A percentile compares a stretch with the other conserved stretches of the same genome.
These are phyloP conservation scores for Pilophorus perplexus DNA, from an alignment of 2,888 invertebrate species.

Conservation along the genomic window DNA sequence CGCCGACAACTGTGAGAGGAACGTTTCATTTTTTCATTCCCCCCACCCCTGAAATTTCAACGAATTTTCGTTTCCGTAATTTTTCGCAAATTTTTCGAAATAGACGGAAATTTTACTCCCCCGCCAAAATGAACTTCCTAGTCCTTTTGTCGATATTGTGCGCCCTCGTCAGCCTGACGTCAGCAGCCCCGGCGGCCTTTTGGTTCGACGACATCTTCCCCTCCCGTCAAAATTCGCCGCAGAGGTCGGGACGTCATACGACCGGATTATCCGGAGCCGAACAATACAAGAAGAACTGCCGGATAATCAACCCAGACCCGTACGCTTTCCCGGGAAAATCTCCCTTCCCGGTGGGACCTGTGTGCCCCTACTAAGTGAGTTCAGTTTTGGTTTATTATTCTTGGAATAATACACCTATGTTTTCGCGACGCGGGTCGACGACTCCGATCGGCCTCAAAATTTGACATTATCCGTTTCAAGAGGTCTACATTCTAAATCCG, in stretches of 20 bases:
- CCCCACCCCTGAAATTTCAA: too few relatives aligned
- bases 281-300: constrained; percentile 66
- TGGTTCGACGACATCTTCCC: constrained; percentile 24
- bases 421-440: too few relatives aligned
- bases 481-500: too few relatives aligned
- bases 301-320: constrained; percentile 62
- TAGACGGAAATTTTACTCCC: too few relatives aligned
- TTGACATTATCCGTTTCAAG: too few relatives aligned
- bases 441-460: too few relatives aligned
- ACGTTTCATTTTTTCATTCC: too few relatives aligned
- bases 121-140: constrained; percentile 34
- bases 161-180: neutral
- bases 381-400: too few relatives aligned
- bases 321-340: constrained; percentile 59
- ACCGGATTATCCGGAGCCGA: constrained; percentile 28
- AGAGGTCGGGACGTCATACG: constrained; percentile 1
- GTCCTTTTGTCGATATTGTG: constrained; percentile 26
- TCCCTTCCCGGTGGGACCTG: constrained; percentile 60
- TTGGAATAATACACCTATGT: too few relatives aligned
- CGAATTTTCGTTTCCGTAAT: neutral
- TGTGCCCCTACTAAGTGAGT: constrained; percentile 59
- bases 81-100: too few relatives aligned
- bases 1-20: constrained; percentile 32
- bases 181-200: constrained; percentile 22
- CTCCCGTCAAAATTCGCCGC: constrained; percentile 7